These are phyloP conservation scores for Neria commutata DNA, from an alignment of 2,888 invertebrate genomes.

Conservation along the genomic window DNA sequence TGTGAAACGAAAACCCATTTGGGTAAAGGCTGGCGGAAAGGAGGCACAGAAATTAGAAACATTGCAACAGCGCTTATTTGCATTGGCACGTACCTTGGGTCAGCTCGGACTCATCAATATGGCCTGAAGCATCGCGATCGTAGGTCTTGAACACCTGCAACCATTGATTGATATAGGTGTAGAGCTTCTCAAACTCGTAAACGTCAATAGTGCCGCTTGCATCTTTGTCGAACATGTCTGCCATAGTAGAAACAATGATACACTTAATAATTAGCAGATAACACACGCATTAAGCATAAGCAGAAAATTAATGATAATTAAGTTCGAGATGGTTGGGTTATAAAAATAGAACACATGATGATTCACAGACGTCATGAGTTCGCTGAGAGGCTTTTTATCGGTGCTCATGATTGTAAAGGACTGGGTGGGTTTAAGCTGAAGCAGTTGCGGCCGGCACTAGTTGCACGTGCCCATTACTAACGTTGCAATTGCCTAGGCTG, in stretches of 20 bases:
- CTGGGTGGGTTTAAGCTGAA: no score
- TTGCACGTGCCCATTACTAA: no score
- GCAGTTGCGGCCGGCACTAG: no score
- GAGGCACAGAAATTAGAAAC: background rate
- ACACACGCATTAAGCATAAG: no score
- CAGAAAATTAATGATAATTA: background rate
- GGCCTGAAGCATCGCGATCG: conserved; percentile 84
- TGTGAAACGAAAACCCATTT: conserved; percentile 88
- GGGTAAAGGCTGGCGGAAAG: conserved; percentile 70
- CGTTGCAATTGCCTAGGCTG: no score
- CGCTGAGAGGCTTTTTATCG: background rate
- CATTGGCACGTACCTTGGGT: conserved; percentile 66
- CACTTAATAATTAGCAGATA: no score
- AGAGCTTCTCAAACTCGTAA: conserved; percentile 83
- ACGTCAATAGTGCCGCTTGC: conserved; percentile 83
- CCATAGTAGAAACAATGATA: background rate
- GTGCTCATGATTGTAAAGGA: no score
- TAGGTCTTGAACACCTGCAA: conserved; percentile 81
- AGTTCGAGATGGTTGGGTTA: no score
- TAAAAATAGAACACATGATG: conserved; percentile 7
- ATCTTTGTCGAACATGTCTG: conserved; percentile 89
- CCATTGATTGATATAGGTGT: conserved; percentile 90
- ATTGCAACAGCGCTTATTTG: background rate
- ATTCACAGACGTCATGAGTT: conserved; percentile 23
- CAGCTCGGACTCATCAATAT: conserved; percentile 81